Evolutionary conservation across 2,888 invertebrate species (phyloP).

Genomic region (Anticlea derivata): DNA sequence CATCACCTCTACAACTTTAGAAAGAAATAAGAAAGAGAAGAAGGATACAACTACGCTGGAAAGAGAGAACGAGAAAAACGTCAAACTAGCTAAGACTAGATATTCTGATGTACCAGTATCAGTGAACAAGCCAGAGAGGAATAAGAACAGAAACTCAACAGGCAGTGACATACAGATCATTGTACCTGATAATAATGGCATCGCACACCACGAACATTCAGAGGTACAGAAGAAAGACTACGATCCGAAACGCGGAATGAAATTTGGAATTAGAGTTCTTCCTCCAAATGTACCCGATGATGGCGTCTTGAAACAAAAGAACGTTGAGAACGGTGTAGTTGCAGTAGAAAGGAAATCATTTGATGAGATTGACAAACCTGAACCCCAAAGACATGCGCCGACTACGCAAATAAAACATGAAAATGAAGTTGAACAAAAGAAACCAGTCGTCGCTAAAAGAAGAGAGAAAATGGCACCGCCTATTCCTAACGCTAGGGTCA

Average conservation of each 20-base stretch:
- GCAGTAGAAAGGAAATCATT: slow-evolving; percentile 61
- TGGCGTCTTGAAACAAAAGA: slow-evolving; percentile 74
- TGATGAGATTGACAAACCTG: slow-evolving; percentile 74
- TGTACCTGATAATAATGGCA: slow-evolving; percentile 72
- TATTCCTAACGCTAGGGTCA: slow-evolving; percentile 73
- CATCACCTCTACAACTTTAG: slow-evolving; percentile 71
- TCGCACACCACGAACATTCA: slow-evolving; percentile 67
- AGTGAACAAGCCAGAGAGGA: slow-evolving; percentile 69
- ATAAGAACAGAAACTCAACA: slow-evolving; percentile 66
- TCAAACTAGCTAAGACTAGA: slow-evolving; percentile 65
- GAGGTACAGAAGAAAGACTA: slow-evolving; percentile 83
- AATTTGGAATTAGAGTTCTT: slow-evolving; percentile 88
- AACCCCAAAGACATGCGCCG: slow-evolving; percentile 61
- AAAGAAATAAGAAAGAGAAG: slow-evolving; percentile 76
- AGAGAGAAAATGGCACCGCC: slow-evolving; percentile 79
- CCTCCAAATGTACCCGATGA: slow-evolving; percentile 83
- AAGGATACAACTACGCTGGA: slow-evolving; percentile 74
- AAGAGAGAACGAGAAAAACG: slow-evolving; percentile 78
- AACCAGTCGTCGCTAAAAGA: slow-evolving; percentile 80
- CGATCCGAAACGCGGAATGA: slow-evolving; percentile 84
- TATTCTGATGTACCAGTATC: slow-evolving; percentile 60
- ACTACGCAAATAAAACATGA: slow-evolving; percentile 77
- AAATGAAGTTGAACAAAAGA: slow-evolving; percentile 73
- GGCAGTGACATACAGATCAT: slow-evolving; percentile 71
- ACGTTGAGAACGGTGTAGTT: slow-evolving; percentile 68